Conservation (phyloP, 1,140 invertebrate species). For the Formica exsecta region DNA sequence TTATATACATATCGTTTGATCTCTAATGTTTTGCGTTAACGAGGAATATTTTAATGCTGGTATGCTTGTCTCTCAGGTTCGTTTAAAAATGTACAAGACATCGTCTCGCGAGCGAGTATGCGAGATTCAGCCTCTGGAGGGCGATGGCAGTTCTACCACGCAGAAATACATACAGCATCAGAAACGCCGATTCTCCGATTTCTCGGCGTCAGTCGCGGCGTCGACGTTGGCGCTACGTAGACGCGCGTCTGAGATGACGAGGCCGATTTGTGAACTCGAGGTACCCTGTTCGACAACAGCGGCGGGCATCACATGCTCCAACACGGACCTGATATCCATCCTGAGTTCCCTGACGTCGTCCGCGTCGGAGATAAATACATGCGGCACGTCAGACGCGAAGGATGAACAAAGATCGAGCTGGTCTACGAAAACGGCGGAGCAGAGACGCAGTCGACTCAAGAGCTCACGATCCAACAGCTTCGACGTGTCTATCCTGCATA, state of each 20-base stretch:
- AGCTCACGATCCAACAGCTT: conserved; percentile 93
- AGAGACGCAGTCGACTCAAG: conserved; percentile 87
- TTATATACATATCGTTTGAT: not conserved
- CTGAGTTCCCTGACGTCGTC: conserved; percentile 93
- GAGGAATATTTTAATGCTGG: conserved; percentile 20
- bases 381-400: conserved; percentile 77
- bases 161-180: conserved; percentile 87
- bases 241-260: conserved; percentile 90
- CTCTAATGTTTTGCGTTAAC: conserved; percentile 14
- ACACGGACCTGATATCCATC: conserved; percentile 92
- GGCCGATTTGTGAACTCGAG: conserved; percentile 70
- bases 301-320: conserved; percentile 91
- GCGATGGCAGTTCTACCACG: conserved; percentile 86
- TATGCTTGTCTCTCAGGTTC: conserved; percentile 82
- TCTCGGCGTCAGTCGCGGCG: conserved; percentile 87
- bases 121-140: conserved; percentile 92
- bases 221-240: conserved; percentile 81
- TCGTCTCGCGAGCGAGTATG: conserved; percentile 91
- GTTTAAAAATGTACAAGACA: conserved; percentile 94
- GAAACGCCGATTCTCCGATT: conserved; percentile 91
- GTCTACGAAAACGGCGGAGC: conserved; percentile 81
- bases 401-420: conserved; percentile 74
- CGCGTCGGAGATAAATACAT: conserved; percentile 91
- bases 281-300: conserved; percentile 86
- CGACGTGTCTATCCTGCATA: conserved; percentile 91